Evolutionary conservation across 2,888 invertebrate genomes (phyloP).

Genomic region (Tenthredo distinguenda): DNA sequence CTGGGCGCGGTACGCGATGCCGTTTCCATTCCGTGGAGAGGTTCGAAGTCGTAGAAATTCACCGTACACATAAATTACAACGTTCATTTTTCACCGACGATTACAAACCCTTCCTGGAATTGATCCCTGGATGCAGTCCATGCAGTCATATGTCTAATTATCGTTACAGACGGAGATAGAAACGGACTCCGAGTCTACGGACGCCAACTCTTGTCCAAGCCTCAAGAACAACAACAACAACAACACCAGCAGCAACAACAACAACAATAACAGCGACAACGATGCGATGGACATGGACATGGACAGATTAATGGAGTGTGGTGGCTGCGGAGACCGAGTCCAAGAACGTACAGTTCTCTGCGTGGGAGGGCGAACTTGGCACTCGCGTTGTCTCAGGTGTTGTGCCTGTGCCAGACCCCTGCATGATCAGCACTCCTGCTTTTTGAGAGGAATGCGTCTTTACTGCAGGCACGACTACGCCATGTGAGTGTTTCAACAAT

Average conservation of each 20-base stretch:
- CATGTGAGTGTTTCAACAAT: slow-evolving; percentile 84
- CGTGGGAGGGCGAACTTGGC: slow-evolving; percentile 94
- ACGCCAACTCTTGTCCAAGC: slow-evolving; percentile 63
- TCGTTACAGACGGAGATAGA: slow-evolving; percentile 69
- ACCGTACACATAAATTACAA: too few species aligned
- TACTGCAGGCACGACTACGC: slow-evolving; percentile 96
- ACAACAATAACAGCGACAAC: slow-evolving; percentile 63
- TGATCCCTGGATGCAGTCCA: not conserved
- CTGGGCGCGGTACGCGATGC: not conserved
- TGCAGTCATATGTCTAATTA: not conserved
- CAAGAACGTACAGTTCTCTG: slow-evolving; percentile 52
- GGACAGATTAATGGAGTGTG: slow-evolving; percentile 69
- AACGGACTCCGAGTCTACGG: slow-evolving; percentile 66
- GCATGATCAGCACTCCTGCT: slow-evolving; percentile 93
- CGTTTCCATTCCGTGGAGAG: not conserved
- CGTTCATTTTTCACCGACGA: not conserved
- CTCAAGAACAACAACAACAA: slow-evolving; percentile 59
- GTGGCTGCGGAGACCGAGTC: slow-evolving; percentile 60
- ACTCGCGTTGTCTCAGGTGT: slow-evolving; percentile 91
- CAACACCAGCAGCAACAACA: slow-evolving; percentile 55
- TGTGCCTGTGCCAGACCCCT: slow-evolving; percentile 92
- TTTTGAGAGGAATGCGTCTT: slow-evolving; percentile 91
- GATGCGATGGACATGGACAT: slow-evolving; percentile 63
- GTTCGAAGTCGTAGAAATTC: not conserved
- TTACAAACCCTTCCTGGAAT: not conserved